Conservation (phyloP, 2,888 invertebrate genomes). For the Dendrolimus pini region DNA sequence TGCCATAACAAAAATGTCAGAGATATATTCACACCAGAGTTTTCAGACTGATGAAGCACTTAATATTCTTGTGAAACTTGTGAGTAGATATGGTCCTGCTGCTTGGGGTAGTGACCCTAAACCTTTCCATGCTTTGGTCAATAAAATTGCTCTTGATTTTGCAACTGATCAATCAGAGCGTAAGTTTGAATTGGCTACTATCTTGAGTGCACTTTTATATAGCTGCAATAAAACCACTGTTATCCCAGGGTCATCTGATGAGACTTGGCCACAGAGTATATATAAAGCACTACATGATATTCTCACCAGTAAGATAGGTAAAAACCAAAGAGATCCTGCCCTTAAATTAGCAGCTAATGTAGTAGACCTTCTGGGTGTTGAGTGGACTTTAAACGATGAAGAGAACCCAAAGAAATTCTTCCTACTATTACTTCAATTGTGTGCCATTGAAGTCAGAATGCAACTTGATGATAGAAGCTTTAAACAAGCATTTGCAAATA, state of each 20-base stretch:
- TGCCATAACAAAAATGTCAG: conserved; percentile 88
- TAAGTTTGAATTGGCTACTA: conserved; percentile 92
- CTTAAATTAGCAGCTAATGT: conserved; percentile 88
- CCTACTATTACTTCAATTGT: conserved; percentile 87
- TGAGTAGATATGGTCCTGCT: conserved; percentile 81
- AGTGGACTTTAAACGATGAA: conserved; percentile 89
- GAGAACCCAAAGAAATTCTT: conserved; percentile 90
- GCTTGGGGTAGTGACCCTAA: conserved; percentile 88
- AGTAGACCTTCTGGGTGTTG: conserved; percentile 88
- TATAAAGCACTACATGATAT: conserved; percentile 90
- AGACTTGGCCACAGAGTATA: conserved; percentile 89
- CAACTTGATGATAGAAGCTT: conserved; percentile 91
- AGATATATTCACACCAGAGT: conserved; percentile 91
- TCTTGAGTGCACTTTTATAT: conserved; percentile 83
- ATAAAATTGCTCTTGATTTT: conserved; percentile 90
- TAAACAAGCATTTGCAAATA: conserved; percentile 85
- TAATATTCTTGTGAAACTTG: conserved; percentile 85
- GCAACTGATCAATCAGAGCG: conserved; percentile 91
- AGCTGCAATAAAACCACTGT: conserved; percentile 83
- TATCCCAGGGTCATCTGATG: conserved; percentile 79
- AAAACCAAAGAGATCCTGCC: conserved; percentile 92
- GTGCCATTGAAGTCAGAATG: conserved; percentile 96
- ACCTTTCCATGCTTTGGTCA: conserved; percentile 88
- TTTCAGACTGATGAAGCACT: conserved; percentile 94
- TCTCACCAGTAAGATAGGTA: conserved; percentile 89